Evolutionary conservation across 2,797 vertebrate genomes (phyloP), one percentile per base, ranked within the genome.

Genomic region (Loris lydekkerianus): DNA sequence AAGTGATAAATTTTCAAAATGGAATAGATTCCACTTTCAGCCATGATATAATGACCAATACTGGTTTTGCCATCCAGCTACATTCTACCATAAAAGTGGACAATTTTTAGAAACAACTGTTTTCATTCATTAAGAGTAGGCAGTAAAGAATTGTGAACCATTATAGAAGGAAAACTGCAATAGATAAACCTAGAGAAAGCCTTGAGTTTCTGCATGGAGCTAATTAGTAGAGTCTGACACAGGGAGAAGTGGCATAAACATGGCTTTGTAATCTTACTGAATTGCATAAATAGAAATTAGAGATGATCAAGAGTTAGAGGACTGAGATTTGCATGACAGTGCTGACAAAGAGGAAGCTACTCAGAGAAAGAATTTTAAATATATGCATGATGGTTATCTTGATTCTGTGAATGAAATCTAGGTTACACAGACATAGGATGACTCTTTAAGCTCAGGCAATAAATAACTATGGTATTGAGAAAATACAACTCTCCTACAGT

Each of bases 1-100:
- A 37, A 43, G 13, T 81, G 34, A 31, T 20, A 93, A 37, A 78
- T 63, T 78, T 91, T 93, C 20, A 89, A 89, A 63, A n/a, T 67
- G 7, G 14, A 67, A n/a, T 67, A 87, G 1, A 4, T n/a, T 20
- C 10, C 8, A 37, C 4, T 80, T 95, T 60, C 18, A 92, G 10
- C 20, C 6, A n/a, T 46, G 13, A 92, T 25, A 21, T 77, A 77
- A 37, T 43, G 89, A 37, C 49, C 60, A 53, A 53, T 89, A 81
- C 3, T 4, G 21, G 70, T 81, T 10, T 65, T 88, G 13, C 7
- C 11, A 27, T 78, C 29, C 27, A 89, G 46, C 21, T 76, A 72
- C 29, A 86, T 15, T 61, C 25, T 56, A 34, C 0, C 20, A 18
- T 17, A 96, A 21, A 53, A 49, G 23, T 53, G 7, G 4, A 88